Percentiles rank a stretch among this genome's conserved stretches.
These are phyloP conservation scores for Ectemnius lituratus DNA, from an alignment of 2,888 invertebrate species.

Conservation along the genomic window DNA sequence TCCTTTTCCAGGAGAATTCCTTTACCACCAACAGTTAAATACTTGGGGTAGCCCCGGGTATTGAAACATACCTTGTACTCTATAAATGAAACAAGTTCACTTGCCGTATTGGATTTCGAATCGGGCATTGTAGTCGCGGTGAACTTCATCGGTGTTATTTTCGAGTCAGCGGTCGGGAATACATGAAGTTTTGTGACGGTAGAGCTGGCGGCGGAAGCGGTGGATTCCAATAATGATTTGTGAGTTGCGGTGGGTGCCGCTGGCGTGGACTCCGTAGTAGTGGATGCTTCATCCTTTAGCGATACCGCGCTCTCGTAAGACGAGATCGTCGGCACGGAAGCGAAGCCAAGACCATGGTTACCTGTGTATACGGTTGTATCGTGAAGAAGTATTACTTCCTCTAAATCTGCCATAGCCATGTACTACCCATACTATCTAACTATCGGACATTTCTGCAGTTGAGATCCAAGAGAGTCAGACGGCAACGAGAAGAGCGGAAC, in stretches of 20 bases:
- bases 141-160: slow-evolving; percentile 22
- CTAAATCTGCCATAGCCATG: neutral
- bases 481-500: no score
- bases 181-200: slow-evolving; percentile 34
- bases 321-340: slow-evolving; percentile 48
- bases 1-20: no score
- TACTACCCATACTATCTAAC: neutral
- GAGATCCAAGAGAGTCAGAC: neutral
- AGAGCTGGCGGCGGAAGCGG: slow-evolving; percentile 23
- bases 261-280: slow-evolving; percentile 38
- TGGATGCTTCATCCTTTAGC: slow-evolving; percentile 43
- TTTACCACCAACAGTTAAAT: no score
- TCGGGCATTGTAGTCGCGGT: slow-evolving; percentile 23
- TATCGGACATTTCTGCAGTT: no score
- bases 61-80: neutral
- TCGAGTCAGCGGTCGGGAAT: slow-evolving; percentile 33
- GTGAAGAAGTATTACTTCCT: neutral
- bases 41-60: neutral
- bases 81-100: slow-evolving; percentile 15
- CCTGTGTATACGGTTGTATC: slow-evolving; percentile 38
- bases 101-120: slow-evolving; percentile 47
- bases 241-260: slow-evolving; percentile 33
- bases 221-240: slow-evolving; percentile 28
- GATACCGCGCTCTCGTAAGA: slow-evolving; percentile 42
- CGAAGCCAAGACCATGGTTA: slow-evolving; percentile 60